Evolutionary conservation across 2,113 vertebrate species (phyloP).

Genomic region (Lota lota): DNA sequence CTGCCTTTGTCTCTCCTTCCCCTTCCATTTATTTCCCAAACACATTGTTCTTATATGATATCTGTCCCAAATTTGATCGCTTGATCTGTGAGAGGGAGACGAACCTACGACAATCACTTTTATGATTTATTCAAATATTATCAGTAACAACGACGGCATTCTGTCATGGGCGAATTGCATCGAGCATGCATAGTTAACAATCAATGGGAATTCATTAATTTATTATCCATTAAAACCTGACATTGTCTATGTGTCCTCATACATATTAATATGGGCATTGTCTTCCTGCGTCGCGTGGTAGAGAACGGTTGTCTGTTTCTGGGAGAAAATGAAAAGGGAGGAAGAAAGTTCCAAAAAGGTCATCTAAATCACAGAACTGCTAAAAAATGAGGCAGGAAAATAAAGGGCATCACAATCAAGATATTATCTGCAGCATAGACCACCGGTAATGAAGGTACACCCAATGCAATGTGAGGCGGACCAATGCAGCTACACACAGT

Average conservation of each 20-base stretch:
- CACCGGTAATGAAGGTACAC: conserved; percentile 52
- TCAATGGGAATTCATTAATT: conserved; percentile 51
- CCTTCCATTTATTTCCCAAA: conserved; percentile 38
- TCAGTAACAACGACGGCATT: conserved; percentile 41
- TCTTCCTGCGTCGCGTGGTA: conserved; percentile 31
- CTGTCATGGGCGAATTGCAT: conserved; percentile 38
- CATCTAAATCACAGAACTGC: conserved; percentile 65
- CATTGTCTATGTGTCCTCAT: conserved; percentile 60
- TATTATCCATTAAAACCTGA: conserved; percentile 63
- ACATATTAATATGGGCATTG: conserved; percentile 70
- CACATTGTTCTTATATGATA: conserved; percentile 43
- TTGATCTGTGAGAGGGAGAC: conserved; percentile 41
- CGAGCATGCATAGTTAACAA: conserved; percentile 43
- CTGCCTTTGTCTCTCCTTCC: conserved; percentile 41
- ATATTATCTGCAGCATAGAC: conserved; percentile 47
- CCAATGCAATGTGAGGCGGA: conserved; percentile 35
- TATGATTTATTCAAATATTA: conserved; percentile 60
- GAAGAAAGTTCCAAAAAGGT: conserved; percentile 65
- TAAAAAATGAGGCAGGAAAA: conserved; percentile 64
- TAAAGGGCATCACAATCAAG: conserved; percentile 70
- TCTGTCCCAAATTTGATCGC: conserved; percentile 59
- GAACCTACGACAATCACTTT: conserved; percentile 26
- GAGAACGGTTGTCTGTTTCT: conserved; percentile 30
- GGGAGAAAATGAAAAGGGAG: conserved; percentile 46
- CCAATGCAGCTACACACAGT: conserved; percentile 6